Evolutionary conservation across 2,888 invertebrate species (phyloP).

Genomic region (Adelphocoris suturalis): DNA sequence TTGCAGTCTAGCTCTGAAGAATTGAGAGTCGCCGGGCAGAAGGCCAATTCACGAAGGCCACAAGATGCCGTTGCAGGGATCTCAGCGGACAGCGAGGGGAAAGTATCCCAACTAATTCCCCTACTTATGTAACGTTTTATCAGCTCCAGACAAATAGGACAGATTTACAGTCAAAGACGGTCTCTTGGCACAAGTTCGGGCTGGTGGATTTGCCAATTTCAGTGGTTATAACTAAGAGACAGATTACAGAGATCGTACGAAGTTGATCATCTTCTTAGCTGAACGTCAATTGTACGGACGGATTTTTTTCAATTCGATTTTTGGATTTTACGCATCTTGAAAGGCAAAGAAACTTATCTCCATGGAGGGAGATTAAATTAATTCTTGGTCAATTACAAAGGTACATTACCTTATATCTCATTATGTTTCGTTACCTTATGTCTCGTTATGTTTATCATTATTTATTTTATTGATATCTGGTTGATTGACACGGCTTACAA

Average conservation of each 20-base stretch:
- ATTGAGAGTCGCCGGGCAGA: not conserved
- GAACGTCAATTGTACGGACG: too few relatives aligned
- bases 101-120: slow-evolving; percentile 9
- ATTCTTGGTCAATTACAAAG: too few relatives aligned
- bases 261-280: too few relatives aligned
- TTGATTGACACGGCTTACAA: too few relatives aligned
- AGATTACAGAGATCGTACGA: not conserved
- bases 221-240: not conserved
- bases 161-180: slow-evolving; percentile 6
- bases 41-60: slow-evolving; percentile 5
- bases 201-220: slow-evolving; percentile 11
- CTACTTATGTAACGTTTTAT: slow-evolving; percentile 25
- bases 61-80: not conserved
- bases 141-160: not conserved
- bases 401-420: too few relatives aligned
- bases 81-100: not conserved
- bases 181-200: not conserved
- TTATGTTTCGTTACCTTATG: too few relatives aligned
- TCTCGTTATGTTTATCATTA: too few relatives aligned
- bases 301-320: too few relatives aligned
- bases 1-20: not conserved
- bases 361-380: too few relatives aligned
- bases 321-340: too few relatives aligned
- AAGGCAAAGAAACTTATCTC: too few relatives aligned
- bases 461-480: too few relatives aligned